Conservation (phyloP, 2,113 vertebrate species). For the Rhinoderma darwinii region DNA sequence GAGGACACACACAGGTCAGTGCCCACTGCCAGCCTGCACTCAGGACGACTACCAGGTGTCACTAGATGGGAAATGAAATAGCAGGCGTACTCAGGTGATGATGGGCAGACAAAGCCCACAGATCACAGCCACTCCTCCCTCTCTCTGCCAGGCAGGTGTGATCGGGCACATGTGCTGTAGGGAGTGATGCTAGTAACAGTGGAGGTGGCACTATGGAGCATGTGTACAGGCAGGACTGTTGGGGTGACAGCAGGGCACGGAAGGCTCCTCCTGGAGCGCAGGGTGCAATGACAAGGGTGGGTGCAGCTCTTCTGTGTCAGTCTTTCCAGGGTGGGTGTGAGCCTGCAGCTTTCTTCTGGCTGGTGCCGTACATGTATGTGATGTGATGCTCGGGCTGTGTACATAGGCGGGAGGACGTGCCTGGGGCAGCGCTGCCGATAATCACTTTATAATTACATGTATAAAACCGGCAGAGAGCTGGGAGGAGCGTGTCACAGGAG, state of each 20-base stretch:
- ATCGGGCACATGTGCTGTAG: not conserved
- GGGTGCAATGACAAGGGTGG: conserved; percentile 13
- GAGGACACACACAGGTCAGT: conserved; percentile 99
- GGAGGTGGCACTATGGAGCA: not conserved
- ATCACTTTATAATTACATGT: too few relatives aligned
- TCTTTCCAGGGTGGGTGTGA: conserved; percentile 28
- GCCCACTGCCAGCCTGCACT: conserved; percentile 8
- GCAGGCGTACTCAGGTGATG: not conserved
- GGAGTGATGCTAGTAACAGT: not conserved
- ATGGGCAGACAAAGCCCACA: not conserved
- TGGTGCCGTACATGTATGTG: not conserved
- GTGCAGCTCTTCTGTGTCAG: not conserved
- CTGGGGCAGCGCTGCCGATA: too few relatives aligned
- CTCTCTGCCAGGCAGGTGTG: not conserved
- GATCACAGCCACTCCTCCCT: not conserved
- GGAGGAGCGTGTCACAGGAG: conserved; percentile 21
- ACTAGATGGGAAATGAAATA: not conserved
- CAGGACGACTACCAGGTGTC: not conserved
- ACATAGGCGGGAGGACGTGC: too few relatives aligned
- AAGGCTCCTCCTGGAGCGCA: not conserved
- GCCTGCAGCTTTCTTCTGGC: not conserved
- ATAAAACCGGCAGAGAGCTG: not conserved
- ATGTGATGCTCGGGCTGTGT: too few relatives aligned
- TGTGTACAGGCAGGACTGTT: not conserved
- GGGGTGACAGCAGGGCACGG: not conserved